Base-by-base conservation (phyloP, 2,113 vertebrate species). In the Brienomyrus brachyistius region DNA sequence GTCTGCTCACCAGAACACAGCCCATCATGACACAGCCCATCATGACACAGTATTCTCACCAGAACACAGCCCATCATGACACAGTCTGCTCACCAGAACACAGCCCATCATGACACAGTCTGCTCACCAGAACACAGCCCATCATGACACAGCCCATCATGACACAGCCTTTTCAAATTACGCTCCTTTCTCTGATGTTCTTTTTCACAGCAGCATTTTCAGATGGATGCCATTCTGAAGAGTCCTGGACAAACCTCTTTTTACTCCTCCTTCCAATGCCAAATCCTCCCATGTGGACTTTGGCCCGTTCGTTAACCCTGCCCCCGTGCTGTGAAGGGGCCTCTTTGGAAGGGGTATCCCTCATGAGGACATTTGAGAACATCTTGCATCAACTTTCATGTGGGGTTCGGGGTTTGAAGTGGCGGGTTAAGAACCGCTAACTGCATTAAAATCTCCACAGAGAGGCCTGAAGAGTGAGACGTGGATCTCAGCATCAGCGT, bases 401-500 rank as follows among this genome's bases (percentile, higher is more conserved):
- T 96, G 84, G 4, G 45, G 17, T n/a, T 47, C n/a, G 43, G 9
- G 80, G 51, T 21, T 31, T 56, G 10, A n/a, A 21, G 23, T 51
- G 43, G 27, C 1, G 15, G 51, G 85, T 31, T 17, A 35, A 17
- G n/a, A 56, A 54, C 3, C n/a, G 5, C n/a, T 52, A 35, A 31
- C 50, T 86, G 48, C 85, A 86, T n/a, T 31, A 9, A 52, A 27
- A 86, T 51, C 31, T n/a, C 2, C 80, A 83, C 80, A 83, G 43
- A 21, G 40, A 83, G 93, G 95, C 92, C 94, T 93, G 93, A 90
- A 89, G 94, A 93, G 89, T 91, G 90, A 92, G 92, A 96, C 94
- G 96, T 96, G 95, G n/a, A 95, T 96, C 96, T 96, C 93, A 96
- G 97, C 97, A 97, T 92, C 92, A 94, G 93, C 92, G 94, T 94